Base-by-base conservation (phyloP, 2,888 invertebrate genomes). In the Xylocampa areola region DNA sequence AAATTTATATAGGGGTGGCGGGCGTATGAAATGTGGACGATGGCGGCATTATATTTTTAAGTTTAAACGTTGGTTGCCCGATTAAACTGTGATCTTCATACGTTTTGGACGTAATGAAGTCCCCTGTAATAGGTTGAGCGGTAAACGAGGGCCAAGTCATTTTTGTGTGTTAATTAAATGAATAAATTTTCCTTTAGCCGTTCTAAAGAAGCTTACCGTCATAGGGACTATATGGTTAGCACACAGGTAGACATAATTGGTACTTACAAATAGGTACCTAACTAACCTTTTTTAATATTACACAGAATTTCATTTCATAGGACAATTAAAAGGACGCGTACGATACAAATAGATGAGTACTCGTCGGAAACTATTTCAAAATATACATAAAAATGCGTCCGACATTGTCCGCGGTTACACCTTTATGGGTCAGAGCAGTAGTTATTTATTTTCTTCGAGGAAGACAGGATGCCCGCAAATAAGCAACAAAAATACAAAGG, bases 1-100 rank as follows among this genome's bases (percentile, higher is more conserved):
- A 90, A 93, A 93, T 93, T 92, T 93, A 93, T 93, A 91, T 87
- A 90, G 88, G 86, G 85, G 81, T 80, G 77, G 79, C 77, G 77
- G 49, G 45, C 60, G 64, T 68, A 75, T 73, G 73, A 75, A 68
- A 66, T 80, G 82, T 80, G 77, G 77, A 67, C 63, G 75, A 65
- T 66, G 66, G 52, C 48, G 57, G 63, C 64, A 58, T 72, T 67
- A 68, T 73, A 72, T 76, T 79, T 77, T 73, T 74, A 60, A 72
- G 69, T 76, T 74, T 69, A 69, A 68, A 55, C 54, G 58, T 30
- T 11, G 55, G 45, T 54, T 21, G 44, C 32, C 54, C 48, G 59
- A 62, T 70, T 55, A 55, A 52, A 63, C 52, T 55, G 67, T 37
- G 57, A 69, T 63, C 55, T 71, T 59, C 53, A 47, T 55, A 64